Evolutionary conservation across 2,888 invertebrate genomes (phyloP).

Genomic region (Scrobipalpa atriplicella): DNA sequence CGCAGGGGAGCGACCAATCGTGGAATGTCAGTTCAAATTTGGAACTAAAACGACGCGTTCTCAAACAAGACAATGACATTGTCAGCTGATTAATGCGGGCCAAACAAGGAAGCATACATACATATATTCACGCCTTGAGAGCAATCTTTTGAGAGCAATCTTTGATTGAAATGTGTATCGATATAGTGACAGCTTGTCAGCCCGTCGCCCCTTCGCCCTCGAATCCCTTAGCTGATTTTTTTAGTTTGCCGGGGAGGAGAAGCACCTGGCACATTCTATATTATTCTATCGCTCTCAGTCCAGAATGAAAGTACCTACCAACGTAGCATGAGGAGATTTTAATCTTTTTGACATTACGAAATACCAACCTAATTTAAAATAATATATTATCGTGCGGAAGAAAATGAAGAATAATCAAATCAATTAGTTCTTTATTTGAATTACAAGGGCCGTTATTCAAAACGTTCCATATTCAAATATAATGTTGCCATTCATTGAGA

Average conservation of each 20-base stretch:
- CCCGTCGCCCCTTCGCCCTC: too few relatives aligned
- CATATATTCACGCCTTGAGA: too few relatives aligned
- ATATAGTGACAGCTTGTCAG: too few relatives aligned
- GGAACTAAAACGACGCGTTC: not conserved
- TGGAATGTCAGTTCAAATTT: not conserved
- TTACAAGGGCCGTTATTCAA: not conserved
- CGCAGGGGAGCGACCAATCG: slow-evolving; percentile 2
- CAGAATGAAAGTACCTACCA: too few relatives aligned
- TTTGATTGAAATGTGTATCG: too few relatives aligned
- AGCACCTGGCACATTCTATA: too few relatives aligned
- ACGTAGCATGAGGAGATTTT: not conserved
- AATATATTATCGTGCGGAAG: not conserved
- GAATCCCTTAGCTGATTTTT: too few relatives aligned
- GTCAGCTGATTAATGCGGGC: not conserved
- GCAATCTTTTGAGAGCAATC: too few relatives aligned
- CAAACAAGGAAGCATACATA: too few relatives aligned
- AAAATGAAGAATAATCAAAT: slow-evolving; percentile 3
- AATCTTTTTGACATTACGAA: not conserved
- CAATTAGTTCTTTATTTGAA: slow-evolving; percentile 5
- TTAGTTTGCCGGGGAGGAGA: too few relatives aligned
- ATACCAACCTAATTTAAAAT: too few relatives aligned
- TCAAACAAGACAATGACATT: not conserved
- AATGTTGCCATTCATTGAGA: slow-evolving; percentile 4
- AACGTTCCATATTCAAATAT: slow-evolving; percentile 3
- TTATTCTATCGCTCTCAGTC: too few relatives aligned